Evolutionary conservation across 2,888 invertebrate genomes (phyloP), one percentile per base, ranked within the genome.

Genomic region (Spodoptera exigua): DNA sequence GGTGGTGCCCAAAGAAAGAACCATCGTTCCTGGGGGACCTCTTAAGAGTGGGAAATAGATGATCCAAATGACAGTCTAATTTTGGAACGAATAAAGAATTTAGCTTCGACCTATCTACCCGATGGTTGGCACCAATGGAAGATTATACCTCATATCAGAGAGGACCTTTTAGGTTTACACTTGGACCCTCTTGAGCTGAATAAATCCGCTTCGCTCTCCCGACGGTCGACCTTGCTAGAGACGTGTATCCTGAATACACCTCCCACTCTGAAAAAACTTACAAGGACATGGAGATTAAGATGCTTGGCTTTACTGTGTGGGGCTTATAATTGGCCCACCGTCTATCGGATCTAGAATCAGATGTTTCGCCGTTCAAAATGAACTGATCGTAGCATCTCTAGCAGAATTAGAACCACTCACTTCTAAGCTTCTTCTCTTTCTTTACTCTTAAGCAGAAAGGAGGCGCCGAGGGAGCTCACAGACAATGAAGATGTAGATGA

Each of bases 121-220:
- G 12, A 14, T 9, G 53, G 53, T 16, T 44, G 44, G 44, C 10
- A 17, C n/a, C n/a, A n/a, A n/a, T n/a, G n/a, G n/a, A n/a, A n/a
- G n/a, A n/a, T n/a, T n/a, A 36, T 4, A 13, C 1, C 11, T 18
- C 1, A 7, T n/a, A 2, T n/a, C n/a, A 21, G 35, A 11, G 43
- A 52, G 10, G 36, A 44, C 0, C 16, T 36, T 1, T 5, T 41
- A 1, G 35, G 36, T 3, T 16, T 3, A 7, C 14, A 44, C 5
- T 3, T 41, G 2, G 35, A 51, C 13, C 7, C 34, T 5, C 27
- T 16, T 2, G 14, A 41, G n/a, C 13, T 51, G 2, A 41, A 51
- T 17, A 51, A 34, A 41, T 51, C 7, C 11, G 53, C 1, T 53
- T 44, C 16, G 43, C 44, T 7, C 2, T 53, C 10, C 44, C 36